phyloP scores from a whole-genome alignment of 2,113 vertebrate species.

The Trinectes maculatus region DNA sequence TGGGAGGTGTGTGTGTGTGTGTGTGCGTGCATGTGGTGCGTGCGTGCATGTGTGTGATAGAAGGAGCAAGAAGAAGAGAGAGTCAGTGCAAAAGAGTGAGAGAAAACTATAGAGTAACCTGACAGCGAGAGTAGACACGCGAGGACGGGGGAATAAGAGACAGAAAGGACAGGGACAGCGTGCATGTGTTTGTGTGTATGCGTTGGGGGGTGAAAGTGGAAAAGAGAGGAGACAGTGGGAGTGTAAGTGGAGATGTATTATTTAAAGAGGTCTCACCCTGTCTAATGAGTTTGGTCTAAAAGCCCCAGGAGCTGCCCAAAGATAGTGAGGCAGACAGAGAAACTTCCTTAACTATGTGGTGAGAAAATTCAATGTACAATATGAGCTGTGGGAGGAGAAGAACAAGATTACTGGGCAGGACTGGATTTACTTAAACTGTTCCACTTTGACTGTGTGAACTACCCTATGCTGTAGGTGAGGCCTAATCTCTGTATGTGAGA shows the following conservation, averaged over 20 bases:
- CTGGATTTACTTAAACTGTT: conserved; percentile 33
- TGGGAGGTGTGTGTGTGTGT: conserved; percentile 37
- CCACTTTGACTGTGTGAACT: conserved; percentile 46
- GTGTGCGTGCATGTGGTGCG: too few relatives aligned
- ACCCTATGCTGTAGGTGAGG: conserved; percentile 11
- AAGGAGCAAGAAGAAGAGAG: conserved; percentile 11
- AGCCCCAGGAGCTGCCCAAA: conserved; percentile 71
- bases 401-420: conserved; percentile 18
- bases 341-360: conserved; percentile 56
- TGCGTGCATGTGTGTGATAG: too few relatives aligned
- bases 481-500: conserved; percentile 4
- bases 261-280: conserved; percentile 82
- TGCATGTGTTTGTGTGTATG: not conserved
- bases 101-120: conserved; percentile 58
- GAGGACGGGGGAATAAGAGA: conserved; percentile 36
- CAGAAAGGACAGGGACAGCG: not conserved
- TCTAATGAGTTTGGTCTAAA: conserved; percentile 82
- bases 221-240: conserved; percentile 59
- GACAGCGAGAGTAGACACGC: conserved; percentile 58
- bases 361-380: conserved; percentile 62
- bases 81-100: conserved; percentile 41
- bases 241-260: conserved; percentile 79
- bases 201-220: conserved; percentile 44
- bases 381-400: conserved; percentile 18
- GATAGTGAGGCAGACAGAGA: conserved; percentile 57